A percentile compares a stretch with the other conserved stretches of the same genome.
Conservation (phyloP, 2,113 vertebrate genomes). For the Mesocricetus auratus region DNA sequence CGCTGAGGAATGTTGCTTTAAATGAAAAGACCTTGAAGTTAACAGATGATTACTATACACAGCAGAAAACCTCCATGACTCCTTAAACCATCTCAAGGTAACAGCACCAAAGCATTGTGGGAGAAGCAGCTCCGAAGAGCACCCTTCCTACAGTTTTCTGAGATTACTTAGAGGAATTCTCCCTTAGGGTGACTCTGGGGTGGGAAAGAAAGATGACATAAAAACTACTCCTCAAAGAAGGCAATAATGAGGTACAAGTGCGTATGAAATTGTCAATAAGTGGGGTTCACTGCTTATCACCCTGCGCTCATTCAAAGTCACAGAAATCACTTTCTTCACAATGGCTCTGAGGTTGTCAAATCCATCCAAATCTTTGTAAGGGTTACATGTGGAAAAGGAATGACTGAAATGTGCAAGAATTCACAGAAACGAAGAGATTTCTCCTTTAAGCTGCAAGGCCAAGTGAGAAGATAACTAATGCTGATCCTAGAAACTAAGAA, state of each 20-base stretch:
- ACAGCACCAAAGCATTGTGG: slow-evolving; percentile 69
- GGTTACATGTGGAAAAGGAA: slow-evolving; percentile 72
- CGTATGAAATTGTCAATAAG: slow-evolving; percentile 62
- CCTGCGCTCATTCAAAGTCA: slow-evolving; percentile 53
- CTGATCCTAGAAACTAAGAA: slow-evolving; percentile 81
- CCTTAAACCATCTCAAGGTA: slow-evolving; percentile 61
- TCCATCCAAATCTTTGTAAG: slow-evolving; percentile 59
- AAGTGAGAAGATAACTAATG: slow-evolving; percentile 68
- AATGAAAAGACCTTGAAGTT: slow-evolving; percentile 65
- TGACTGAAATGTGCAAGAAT: slow-evolving; percentile 64
- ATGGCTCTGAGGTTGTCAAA: slow-evolving; percentile 61
- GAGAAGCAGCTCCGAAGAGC: slow-evolving; percentile 57
- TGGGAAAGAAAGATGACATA: slow-evolving; percentile 5
- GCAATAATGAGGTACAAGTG: slow-evolving; percentile 76
- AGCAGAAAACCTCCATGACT: slow-evolving; percentile 29
- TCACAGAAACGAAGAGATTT: slow-evolving; percentile 69
- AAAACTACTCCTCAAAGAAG: slow-evolving; percentile 60
- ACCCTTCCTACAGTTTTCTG: slow-evolving; percentile 58
- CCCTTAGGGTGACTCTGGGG: slow-evolving; percentile 51
- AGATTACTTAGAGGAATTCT: slow-evolving; percentile 70
- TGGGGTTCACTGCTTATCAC: slow-evolving; percentile 64
- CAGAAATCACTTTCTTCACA: slow-evolving; percentile 59
- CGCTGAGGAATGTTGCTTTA: slow-evolving; percentile 77
- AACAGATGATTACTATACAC: slow-evolving; percentile 69
- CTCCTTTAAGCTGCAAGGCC: slow-evolving; percentile 74